Percentiles rank a stretch among this genome's conserved stretches.
Evolutionary conservation across 2,888 invertebrate genomes (phyloP).

Genomic region (Tiphia femorata): DNA sequence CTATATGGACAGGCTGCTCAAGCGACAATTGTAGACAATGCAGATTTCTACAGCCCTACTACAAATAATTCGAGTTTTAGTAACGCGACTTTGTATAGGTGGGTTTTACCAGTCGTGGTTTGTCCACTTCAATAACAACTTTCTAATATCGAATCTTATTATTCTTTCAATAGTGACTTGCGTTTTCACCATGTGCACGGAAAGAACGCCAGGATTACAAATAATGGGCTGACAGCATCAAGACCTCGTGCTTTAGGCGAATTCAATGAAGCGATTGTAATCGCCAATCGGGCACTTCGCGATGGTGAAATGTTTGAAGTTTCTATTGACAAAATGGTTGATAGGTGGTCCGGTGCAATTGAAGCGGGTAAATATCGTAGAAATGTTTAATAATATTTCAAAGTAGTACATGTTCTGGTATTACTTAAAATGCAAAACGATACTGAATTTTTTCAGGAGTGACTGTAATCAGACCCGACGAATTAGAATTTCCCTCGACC

Average conservation of each 20-base stretch:
- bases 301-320: conserved; percentile 95
- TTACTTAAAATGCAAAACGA: not conserved
- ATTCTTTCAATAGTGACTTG: conserved; percentile 74
- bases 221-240: conserved; percentile 87
- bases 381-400: not conserved
- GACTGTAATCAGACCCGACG: conserved; percentile 90
- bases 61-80: conserved; percentile 83
- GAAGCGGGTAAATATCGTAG: conserved; percentile 78
- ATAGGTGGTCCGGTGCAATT: conserved; percentile 93
- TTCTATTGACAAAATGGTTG: conserved; percentile 89
- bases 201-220: conserved; percentile 86
- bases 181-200: conserved; percentile 92
- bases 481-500: conserved; percentile 87
- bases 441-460: conserved; percentile 73
- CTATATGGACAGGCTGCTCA: conserved; percentile 96
- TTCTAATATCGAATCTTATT: too few relatives aligned
- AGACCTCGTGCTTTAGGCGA: conserved; percentile 90
- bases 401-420: not conserved
- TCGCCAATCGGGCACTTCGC: conserved; percentile 87
- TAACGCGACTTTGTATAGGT: conserved; percentile 79
- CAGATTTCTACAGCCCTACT: conserved; percentile 78
- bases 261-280: conserved; percentile 94
- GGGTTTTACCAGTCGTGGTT: not conserved
- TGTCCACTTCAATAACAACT: too few relatives aligned
- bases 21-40: conserved; percentile 86